Evolutionary conservation across 2,797 vertebrate genomes (phyloP).

Genomic region (Pseudochromis fuscus): DNA sequence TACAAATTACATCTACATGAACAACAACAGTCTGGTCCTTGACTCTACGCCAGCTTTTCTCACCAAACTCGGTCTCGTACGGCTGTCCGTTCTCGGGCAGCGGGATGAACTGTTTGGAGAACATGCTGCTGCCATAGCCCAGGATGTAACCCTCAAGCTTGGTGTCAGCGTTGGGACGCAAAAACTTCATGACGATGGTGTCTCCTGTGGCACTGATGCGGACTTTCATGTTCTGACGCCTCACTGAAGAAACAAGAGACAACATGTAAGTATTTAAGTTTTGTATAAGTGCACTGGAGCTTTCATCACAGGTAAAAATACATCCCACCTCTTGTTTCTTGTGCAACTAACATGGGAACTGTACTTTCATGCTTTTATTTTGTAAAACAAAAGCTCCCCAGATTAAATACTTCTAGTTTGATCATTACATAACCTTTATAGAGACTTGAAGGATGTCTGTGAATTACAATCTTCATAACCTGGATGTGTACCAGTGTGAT

Average conservation of each 20-base stretch:
- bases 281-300: no score
- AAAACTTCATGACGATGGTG: slow-evolving; percentile 92
- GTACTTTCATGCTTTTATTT: not conserved
- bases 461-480: slow-evolving; percentile 20
- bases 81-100: slow-evolving; percentile 90
- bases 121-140: slow-evolving; percentile 93
- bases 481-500: slow-evolving; percentile 4
- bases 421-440: slow-evolving; percentile 26
- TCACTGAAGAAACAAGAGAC: slow-evolving; percentile 80
- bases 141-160: slow-evolving; percentile 95
- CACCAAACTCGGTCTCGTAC: slow-evolving; percentile 92
- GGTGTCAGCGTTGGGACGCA: slow-evolving; percentile 86
- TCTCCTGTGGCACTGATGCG: slow-evolving; percentile 93
- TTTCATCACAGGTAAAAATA: no score
- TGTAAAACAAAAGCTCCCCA: slow-evolving; percentile 4
- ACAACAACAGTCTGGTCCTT: not conserved
- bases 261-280: not conserved
- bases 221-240: slow-evolving; percentile 92
- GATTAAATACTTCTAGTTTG: slow-evolving; percentile 2
- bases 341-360: no score
- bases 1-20: slow-evolving; percentile 12
- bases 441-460: slow-evolving; percentile 1
- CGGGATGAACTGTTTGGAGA: slow-evolving; percentile 93
- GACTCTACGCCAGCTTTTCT: slow-evolving; percentile 45
- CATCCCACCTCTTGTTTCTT: no score